phyloP scores from a whole-genome alignment of 2,113 vertebrate species.

The Silurus asotus region DNA sequence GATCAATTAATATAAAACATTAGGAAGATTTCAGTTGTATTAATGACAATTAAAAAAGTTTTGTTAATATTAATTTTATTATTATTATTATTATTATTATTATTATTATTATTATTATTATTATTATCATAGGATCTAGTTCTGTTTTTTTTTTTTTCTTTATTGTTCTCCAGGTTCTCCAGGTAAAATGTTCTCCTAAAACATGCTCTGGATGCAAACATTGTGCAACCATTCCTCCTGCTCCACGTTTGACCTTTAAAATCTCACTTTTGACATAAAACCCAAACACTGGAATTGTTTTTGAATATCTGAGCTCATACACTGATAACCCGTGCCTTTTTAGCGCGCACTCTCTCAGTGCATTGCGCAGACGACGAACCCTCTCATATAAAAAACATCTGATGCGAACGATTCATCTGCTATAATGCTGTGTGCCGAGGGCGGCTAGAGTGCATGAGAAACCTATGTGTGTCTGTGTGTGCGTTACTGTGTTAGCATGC shows the following conservation, averaged over 20 bases:
- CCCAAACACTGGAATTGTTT: constrained; percentile 21
- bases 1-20: no score
- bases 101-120: background rate
- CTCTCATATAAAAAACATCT: constrained; percentile 43
- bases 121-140: background rate
- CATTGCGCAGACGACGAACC: constrained; percentile 14
- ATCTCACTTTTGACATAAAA: constrained; percentile 12
- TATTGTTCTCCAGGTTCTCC: no score
- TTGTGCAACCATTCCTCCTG: background rate
- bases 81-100: background rate
- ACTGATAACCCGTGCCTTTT: constrained; percentile 17
- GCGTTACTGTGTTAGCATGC: constrained; percentile 3
- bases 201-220: background rate
- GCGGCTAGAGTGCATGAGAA: background rate
- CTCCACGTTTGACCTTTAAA: constrained; percentile 13
- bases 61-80: background rate
- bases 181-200: background rate
- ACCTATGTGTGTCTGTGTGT: background rate
- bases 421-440: background rate
- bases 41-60: no score
- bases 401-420: background rate
- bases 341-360: constrained; percentile 12
- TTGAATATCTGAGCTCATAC: background rate
- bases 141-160: background rate
- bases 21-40: no score